phyloP scores from a whole-genome alignment of 2,113 vertebrate genomes.

The Melospiza georgiana region DNA sequence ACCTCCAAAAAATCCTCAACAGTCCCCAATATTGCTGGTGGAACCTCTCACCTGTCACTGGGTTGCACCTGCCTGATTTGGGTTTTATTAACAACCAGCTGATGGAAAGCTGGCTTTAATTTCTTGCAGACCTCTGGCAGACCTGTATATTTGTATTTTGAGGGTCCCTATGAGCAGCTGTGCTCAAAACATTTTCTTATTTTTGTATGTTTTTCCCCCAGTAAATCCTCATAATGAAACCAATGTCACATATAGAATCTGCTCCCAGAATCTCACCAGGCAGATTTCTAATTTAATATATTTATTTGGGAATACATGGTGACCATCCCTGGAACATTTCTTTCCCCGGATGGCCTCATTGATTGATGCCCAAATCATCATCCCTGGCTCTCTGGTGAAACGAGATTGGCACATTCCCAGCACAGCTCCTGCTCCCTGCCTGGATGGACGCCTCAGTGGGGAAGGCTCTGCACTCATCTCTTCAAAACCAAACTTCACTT shows the following conservation, averaged over 20 bases:
- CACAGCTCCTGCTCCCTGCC: background rate
- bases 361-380: background rate
- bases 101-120: background rate
- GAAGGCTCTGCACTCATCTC: background rate
- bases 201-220: background rate
- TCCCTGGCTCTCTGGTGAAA: background rate
- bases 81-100: background rate
- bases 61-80: background rate
- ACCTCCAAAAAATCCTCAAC: no score
- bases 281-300: background rate
- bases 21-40: background rate
- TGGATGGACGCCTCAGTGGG: background rate
- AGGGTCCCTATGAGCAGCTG: background rate
- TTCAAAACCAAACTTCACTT: background rate
- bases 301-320: background rate
- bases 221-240: background rate
- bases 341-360: background rate
- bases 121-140: background rate
- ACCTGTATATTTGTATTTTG: rapidly evolving
- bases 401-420: background rate
- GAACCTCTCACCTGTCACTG: background rate
- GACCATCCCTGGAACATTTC: background rate
- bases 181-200: background rate
- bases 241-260: background rate
- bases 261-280: background rate